Evolutionary conservation across 2,888 invertebrate genomes (phyloP), one percentile per base, ranked within the genome.

Genomic region (Xestoiulus laeticollis): DNA sequence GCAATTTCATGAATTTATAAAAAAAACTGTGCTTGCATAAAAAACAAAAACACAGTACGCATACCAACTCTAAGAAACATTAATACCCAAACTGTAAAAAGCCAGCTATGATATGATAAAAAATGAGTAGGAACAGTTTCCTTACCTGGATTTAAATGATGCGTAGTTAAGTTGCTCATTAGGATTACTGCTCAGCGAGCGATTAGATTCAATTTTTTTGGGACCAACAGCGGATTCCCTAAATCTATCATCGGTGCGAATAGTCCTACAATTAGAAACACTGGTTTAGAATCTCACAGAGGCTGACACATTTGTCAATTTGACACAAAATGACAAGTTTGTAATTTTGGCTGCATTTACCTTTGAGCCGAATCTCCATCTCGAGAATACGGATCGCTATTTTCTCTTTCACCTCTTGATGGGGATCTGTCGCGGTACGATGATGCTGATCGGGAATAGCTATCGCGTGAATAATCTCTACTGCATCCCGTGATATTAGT

Each of bases 191-290:
- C 78, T 78, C 12, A 78, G 30, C 2, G 78, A 12, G 12, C 30
- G 78, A 78, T 30, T 30, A 26, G 78, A 26, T 30, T 78, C 78
- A 30, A 78, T 87, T 33, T 85, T 89, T 59, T 89, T 89, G 85
- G 26, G 85, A n/a, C 5, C 22, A 48, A 14, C 3, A 14, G 2
- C 30, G 14, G 78, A 26, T 22, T 78, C 78, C 12, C 78, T 30
- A 78, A 78, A 26, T 78, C 78, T 30, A 78, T 78, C 78, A 30
- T 78, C 78, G 1, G 30, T 14, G 3, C 78, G 78, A 30, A 3
- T 26, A 78, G 26, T 26, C 78, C 78, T 78, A 30, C 1, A 78
- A 78, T 26, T 14, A 78, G 30, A 78, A 78, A 78, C 30, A 78
- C 3, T 78, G 14, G 0, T 78, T 78, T 14, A 30, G 26, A 22